These are phyloP conservation scores for Phalanger gymnotis DNA, from an alignment of 2,797 vertebrate genomes.

Conservation along the genomic window DNA sequence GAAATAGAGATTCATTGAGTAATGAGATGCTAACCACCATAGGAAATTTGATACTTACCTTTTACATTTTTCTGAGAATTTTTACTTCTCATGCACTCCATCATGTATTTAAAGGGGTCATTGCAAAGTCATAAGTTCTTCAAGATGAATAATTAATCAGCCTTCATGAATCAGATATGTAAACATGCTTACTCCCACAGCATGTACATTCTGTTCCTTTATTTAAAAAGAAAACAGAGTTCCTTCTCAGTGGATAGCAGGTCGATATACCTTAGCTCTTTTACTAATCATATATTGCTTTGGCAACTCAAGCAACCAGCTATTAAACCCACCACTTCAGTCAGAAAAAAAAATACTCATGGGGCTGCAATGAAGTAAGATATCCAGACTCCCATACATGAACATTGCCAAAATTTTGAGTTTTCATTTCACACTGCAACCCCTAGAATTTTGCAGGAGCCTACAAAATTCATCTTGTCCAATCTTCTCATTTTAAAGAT, in stretches of 20 bases:
- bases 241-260: conserved; percentile 25
- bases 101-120: conserved; percentile 45
- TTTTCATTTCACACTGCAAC: neutral
- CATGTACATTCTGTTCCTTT: neutral
- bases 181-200: neutral
- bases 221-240: conserved; percentile 23
- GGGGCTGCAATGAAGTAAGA: conserved; percentile 22
- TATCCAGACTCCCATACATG: neutral
- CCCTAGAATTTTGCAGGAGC: neutral
- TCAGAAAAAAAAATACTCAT: neutral
- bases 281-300: conserved; percentile 13
- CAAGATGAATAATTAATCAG: conserved; percentile 47
- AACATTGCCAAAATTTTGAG: neutral
- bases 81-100: conserved; percentile 19
- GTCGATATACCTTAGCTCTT: conserved; percentile 15
- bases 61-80: conserved; percentile 52
- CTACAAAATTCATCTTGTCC: neutral
- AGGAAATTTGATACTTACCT: conserved; percentile 14
- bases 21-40: conserved; percentile 23
- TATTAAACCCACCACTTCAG: neutral
- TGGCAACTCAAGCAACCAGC: conserved; percentile 16
- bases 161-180: conserved; percentile 53
- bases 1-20: conserved; percentile 59
- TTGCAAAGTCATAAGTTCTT: conserved; percentile 62
- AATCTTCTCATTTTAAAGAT: neutral